Evolutionary conservation across 2,888 invertebrate genomes (phyloP).

Genomic region (Hetaerina titia): DNA sequence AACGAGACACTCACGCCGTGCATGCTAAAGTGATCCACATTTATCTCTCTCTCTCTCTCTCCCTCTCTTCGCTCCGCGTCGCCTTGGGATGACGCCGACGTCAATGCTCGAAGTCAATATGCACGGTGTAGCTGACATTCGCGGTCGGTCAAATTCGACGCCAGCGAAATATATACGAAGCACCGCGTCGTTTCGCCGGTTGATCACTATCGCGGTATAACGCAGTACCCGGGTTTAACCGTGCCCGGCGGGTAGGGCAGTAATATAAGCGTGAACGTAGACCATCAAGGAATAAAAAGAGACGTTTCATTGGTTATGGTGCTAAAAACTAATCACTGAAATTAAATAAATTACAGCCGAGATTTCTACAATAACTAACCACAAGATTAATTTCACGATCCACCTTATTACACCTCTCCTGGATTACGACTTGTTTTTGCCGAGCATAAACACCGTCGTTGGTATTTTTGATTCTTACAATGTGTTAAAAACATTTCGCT

Average conservation of each 20-base stretch:
- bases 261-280: not conserved
- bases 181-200: not conserved
- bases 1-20: conserved; percentile 25
- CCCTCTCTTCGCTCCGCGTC: not conserved
- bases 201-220: not conserved
- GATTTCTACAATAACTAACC: no score
- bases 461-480: no score
- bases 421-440: no score
- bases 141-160: not conserved
- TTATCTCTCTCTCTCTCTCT: not conserved
- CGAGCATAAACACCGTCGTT: no score
- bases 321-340: not conserved
- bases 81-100: not conserved
- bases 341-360: no score
- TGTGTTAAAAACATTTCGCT: no score
- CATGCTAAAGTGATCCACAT: not conserved
- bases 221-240: not conserved
- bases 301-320: not conserved
- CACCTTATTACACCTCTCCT: no score
- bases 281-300: not conserved
- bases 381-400: no score
- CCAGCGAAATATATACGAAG: not conserved
- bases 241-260: not conserved
- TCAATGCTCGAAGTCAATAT: not conserved
- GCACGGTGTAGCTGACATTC: not conserved